Percentiles rank a stretch among this genome's conserved stretches.
These are phyloP conservation scores for Tragelaphus strepsiceros DNA, from an alignment of 2,113 vertebrate genomes.

Conservation along the genomic window DNA sequence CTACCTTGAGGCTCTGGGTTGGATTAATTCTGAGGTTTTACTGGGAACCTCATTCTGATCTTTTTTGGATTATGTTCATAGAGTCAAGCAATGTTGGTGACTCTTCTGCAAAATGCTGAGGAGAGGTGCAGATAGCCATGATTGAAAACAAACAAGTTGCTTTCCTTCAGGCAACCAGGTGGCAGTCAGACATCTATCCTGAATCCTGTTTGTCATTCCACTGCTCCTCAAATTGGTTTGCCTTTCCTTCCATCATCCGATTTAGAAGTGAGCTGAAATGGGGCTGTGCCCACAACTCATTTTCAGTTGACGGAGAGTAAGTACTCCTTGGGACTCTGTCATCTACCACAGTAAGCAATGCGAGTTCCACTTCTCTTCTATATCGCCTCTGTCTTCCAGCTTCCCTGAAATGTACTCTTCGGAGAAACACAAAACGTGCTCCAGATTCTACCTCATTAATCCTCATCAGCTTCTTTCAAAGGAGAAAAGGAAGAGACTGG, in stretches of 20 bases:
- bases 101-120: not conserved
- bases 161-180: not conserved
- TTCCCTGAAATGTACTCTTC: conserved; percentile 4
- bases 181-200: not conserved
- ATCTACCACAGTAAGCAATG: not conserved
- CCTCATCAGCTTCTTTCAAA: conserved; percentile 44
- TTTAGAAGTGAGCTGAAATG: not conserved
- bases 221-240: not conserved
- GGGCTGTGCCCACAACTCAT: not conserved
- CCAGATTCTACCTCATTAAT: conserved; percentile 58
- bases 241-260: not conserved
- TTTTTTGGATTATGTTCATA: not conserved
- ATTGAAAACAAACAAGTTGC: not conserved
- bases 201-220: not conserved
- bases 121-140: not conserved
- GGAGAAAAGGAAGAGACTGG: conserved; percentile 12
- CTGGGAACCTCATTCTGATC: not conserved
- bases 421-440: conserved; percentile 37
- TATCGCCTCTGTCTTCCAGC: not conserved
- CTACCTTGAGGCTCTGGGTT: not conserved
- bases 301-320: not conserved
- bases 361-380: rapidly evolving
- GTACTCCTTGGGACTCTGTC: not conserved
- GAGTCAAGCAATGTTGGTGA: not conserved
- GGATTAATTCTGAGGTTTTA: not conserved